phyloP scores from a whole-genome alignment of 2,888 invertebrate species.

The Eulithis prunata region DNA sequence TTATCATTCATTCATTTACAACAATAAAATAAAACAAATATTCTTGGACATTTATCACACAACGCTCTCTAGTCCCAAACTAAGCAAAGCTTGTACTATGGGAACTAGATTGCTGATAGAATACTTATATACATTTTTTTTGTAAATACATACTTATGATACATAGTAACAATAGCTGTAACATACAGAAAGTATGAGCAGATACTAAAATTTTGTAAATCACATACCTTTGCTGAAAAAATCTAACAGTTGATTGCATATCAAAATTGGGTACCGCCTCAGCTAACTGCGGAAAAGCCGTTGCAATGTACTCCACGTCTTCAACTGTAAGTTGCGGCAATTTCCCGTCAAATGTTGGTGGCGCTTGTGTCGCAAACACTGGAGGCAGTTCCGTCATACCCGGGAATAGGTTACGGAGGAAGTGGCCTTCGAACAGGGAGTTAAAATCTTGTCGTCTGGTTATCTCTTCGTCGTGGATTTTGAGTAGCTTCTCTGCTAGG shows the following conservation, averaged over 20 bases:
- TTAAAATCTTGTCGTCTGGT: conserved; percentile 91
- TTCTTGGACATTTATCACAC: no score
- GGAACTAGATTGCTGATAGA: no score
- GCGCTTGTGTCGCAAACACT: conserved; percentile 92
- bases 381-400: conserved; percentile 95
- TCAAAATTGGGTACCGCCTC: conserved; percentile 87
- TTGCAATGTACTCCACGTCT: conserved; percentile 87
- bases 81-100: no score
- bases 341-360: conserved; percentile 89
- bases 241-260: conserved; percentile 88
- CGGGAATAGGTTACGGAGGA: conserved; percentile 93
- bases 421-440: conserved; percentile 91
- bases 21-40: no score
- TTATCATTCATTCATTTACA: no score
- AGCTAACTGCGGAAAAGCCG: conserved; percentile 87
- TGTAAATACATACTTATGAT: no score
- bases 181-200: no score
- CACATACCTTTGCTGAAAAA: conserved; percentile 86
- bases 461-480: conserved; percentile 94
- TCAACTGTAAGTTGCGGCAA: conserved; percentile 86
- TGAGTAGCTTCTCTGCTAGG: conserved; percentile 90
- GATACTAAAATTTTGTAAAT: background rate
- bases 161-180: no score
- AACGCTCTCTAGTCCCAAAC: no score
- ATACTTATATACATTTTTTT: no score